A percentile compares a stretch with the other conserved stretches of the same genome.
phyloP scores from a whole-genome alignment of 2,113 vertebrate genomes.

The Kryptolebias marmoratus region DNA sequence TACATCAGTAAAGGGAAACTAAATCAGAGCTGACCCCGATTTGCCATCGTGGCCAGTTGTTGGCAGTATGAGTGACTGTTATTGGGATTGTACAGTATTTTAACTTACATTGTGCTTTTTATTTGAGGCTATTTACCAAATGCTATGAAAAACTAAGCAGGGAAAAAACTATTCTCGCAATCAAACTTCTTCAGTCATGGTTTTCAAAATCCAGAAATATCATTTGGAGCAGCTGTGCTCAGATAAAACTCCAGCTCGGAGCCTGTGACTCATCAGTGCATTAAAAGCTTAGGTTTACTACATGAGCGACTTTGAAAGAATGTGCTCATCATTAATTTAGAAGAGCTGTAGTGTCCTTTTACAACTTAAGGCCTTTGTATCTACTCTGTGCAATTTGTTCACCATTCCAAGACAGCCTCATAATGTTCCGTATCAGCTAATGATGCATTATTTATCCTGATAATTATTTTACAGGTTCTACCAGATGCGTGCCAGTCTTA shows the following conservation, averaged over 20 bases:
- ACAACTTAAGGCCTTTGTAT: conserved; percentile 44
- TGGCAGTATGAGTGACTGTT: too few relatives aligned
- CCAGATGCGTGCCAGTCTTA: conserved; percentile 93
- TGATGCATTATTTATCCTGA: not conserved
- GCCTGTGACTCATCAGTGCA: conserved; percentile 36
- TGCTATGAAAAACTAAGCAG: conserved; percentile 7
- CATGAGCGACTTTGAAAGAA: conserved; percentile 65
- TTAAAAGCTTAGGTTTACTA: conserved; percentile 65
- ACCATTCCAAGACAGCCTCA: conserved; percentile 8
- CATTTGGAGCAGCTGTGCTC: conserved; percentile 18
- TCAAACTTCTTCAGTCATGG: not conserved
- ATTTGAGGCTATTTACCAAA: not conserved
- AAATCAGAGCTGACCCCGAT: too few relatives aligned
- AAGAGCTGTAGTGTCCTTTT: conserved; percentile 59
- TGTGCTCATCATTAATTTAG: conserved; percentile 73
- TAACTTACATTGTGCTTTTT: not conserved
- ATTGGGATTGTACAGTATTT: too few relatives aligned
- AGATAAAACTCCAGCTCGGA: conserved; percentile 21
- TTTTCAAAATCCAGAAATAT: conserved; percentile 19
- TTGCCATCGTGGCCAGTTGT: too few relatives aligned
- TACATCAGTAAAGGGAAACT: too few relatives aligned
- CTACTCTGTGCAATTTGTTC: conserved; percentile 43
- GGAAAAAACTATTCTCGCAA: not conserved
- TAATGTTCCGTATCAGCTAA: not conserved
- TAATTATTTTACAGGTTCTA: conserved; percentile 86